Percentiles rank a stretch among this genome's conserved stretches.
Conservation (phyloP, 1,140 invertebrate genomes). For the Lysiphlebus fabarum region DNA sequence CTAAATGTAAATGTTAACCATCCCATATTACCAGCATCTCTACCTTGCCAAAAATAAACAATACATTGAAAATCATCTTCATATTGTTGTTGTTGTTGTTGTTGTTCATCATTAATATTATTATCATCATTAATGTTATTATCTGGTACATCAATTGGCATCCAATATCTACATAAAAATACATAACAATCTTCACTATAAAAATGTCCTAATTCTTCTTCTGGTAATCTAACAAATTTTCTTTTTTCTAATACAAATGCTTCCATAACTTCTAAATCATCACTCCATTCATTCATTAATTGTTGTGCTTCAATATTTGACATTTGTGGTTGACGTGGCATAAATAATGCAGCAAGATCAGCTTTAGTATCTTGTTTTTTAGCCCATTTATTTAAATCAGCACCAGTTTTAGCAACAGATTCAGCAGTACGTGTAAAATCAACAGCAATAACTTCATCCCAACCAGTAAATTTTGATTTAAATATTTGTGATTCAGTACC, state of each 20-base stretch:
- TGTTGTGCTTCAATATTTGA: conserved; percentile 80
- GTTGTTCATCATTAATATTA: conserved; percentile 64
- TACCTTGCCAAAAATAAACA: conserved; percentile 99
- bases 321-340: conserved; percentile 89
- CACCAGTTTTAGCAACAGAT: conserved; percentile 93
- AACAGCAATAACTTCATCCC: conserved; percentile 99
- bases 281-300: conserved; percentile 92
- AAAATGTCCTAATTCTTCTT: conserved; percentile 92
- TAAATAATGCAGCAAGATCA: conserved; percentile 93
- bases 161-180: conserved; percentile 94
- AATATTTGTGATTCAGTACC: conserved; percentile 88
- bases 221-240: conserved; percentile 93
- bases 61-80: conserved; percentile 94
- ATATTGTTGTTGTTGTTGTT: conserved; percentile 58
- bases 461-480: conserved; percentile 94
- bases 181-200: conserved; percentile 97
- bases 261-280: conserved; percentile 95
- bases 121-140: conserved; percentile 51
- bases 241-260: conserved; percentile 96
- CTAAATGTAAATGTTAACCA: conserved; percentile 99
- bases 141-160: conserved; percentile 59
- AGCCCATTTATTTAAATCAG: conserved; percentile 92
- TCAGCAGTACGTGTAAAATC: conserved; percentile 98
- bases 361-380: conserved; percentile 87
- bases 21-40: conserved; percentile 97